Evolutionary conservation across 2,888 invertebrate genomes (phyloP).

Genomic region (Melanargia galathea): DNA sequence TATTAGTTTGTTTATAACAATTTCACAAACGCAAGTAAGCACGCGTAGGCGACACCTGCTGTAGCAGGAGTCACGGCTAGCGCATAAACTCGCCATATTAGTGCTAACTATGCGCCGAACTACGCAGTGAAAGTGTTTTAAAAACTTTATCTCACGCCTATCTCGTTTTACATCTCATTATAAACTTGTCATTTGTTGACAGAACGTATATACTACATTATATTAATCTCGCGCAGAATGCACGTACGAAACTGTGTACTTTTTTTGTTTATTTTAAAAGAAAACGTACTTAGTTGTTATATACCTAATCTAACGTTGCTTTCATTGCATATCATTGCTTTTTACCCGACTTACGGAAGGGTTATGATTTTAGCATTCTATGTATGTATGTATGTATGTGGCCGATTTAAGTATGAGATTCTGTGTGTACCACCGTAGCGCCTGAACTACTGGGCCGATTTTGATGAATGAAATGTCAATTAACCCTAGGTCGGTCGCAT

Average conservation of each 20-base stretch:
- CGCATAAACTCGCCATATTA: slow-evolving; percentile 58
- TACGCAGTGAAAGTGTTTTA: slow-evolving; percentile 71
- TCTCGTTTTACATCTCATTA: slow-evolving; percentile 45
- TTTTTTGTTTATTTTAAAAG: background rate
- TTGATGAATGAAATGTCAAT: too few relatives aligned
- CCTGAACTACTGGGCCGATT: too few relatives aligned
- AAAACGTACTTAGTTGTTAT: too few relatives aligned
- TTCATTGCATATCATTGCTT: too few relatives aligned
- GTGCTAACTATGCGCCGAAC: slow-evolving; percentile 56
- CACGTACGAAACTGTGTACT: background rate
- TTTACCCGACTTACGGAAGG: too few relatives aligned
- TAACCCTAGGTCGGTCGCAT: too few relatives aligned
- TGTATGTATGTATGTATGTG: too few relatives aligned
- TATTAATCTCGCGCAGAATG: background rate
- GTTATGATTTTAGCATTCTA: too few relatives aligned
- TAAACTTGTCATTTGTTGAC: slow-evolving; percentile 13
- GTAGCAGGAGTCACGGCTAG: slow-evolving; percentile 37
- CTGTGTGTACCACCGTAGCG: too few relatives aligned
- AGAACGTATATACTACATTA: slow-evolving; percentile 12
- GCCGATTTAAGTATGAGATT: too few relatives aligned
- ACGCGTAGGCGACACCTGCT: slow-evolving; percentile 34
- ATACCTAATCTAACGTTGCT: too few relatives aligned
- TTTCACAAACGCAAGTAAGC: slow-evolving; percentile 18
- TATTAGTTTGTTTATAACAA: slow-evolving; percentile 3
- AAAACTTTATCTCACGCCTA: slow-evolving; percentile 60